Conservation (phyloP, 2,888 invertebrate species). For the Fabriciana adippe region DNA sequence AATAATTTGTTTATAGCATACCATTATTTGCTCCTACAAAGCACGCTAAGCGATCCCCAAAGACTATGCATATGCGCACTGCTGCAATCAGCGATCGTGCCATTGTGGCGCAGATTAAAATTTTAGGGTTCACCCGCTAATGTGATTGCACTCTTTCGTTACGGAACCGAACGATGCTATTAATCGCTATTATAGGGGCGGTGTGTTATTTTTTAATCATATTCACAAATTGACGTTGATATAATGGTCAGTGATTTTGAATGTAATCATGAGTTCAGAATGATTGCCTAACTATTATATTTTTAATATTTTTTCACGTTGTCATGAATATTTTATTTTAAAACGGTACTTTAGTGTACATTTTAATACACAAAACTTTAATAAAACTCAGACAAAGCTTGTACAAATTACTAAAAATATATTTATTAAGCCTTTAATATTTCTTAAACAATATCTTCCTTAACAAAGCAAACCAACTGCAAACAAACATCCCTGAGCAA, state of each 20-base stretch:
- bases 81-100: conserved; percentile 78
- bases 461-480: conserved; percentile 38
- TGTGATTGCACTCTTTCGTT: conserved; percentile 77
- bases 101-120: conserved; percentile 80
- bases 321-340: neutral
- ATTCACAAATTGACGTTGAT: conserved; percentile 55
- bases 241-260: conserved; percentile 37
- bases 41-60: conserved; percentile 78
- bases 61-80: conserved; percentile 80
- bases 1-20: neutral
- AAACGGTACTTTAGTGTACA: too few species aligned
- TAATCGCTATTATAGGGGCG: conserved; percentile 69
- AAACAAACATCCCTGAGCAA: conserved; percentile 32
- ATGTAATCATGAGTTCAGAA: conserved; percentile 9
- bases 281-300: conserved; percentile 1
- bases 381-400: neutral
- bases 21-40: conserved; percentile 48
- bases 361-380: neutral
- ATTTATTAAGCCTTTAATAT: conserved; percentile 16
- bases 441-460: conserved; percentile 18
- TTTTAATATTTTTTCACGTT: neutral
- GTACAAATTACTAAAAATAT: neutral
- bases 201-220: conserved; percentile 73
- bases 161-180: conserved; percentile 64
- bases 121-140: conserved; percentile 81